Conservation (phyloP, 2,888 invertebrate genomes). For the Sepioteuthis lessoniana region DNA sequence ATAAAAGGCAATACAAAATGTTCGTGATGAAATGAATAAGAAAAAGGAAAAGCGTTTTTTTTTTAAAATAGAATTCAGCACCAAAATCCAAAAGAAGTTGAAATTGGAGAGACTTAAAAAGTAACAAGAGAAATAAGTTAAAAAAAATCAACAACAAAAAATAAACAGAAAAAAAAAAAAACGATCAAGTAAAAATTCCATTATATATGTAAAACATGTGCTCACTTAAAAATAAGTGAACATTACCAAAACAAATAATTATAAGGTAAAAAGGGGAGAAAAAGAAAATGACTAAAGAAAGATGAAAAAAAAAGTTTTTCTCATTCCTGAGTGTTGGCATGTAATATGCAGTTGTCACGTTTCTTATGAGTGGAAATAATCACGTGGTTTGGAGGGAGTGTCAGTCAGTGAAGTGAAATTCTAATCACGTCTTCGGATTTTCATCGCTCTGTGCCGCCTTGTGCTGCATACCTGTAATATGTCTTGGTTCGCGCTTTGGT, state of each 20-base stretch:
- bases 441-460: neutral
- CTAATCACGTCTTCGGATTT: neutral
- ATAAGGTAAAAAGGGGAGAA: neutral
- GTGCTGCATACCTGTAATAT: neutral
- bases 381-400: neutral
- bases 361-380: neutral
- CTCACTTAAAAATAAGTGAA: neutral
- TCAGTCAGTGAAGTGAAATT: neutral
- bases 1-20: no score
- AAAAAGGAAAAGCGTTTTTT: no score
- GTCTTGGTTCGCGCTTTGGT: neutral
- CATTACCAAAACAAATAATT: no score
- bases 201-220: neutral
- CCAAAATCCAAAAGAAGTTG: neutral
- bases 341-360: constrained; percentile 9
- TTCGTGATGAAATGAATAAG: no score
- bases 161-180: neutral
- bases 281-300: neutral
- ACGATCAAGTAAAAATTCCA: neutral
- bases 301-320: neutral
- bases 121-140: neutral
- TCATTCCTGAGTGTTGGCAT: neutral
- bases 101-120: neutral
- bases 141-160: no score
- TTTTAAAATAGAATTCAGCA: no score